phyloP scores from a whole-genome alignment of 2,113 vertebrate genomes.

The Oceanodroma tethys region DNA sequence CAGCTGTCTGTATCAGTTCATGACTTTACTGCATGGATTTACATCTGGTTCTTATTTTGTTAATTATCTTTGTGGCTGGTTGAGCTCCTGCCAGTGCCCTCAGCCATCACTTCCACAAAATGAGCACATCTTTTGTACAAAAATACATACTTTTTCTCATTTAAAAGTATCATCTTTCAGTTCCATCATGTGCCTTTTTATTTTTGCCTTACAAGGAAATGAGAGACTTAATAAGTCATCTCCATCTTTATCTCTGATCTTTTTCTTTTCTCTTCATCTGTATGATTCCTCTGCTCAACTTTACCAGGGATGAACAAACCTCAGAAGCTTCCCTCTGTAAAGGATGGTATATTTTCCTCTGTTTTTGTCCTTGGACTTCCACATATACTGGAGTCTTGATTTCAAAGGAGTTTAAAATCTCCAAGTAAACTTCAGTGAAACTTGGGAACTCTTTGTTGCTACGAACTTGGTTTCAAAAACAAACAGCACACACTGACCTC shows the following conservation, averaged over 20 bases:
- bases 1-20: not conserved
- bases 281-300: not conserved
- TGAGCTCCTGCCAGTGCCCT: slow-evolving; percentile 3
- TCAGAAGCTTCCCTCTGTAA: not conserved
- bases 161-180: not conserved
- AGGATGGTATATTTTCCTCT: not conserved
- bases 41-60: slow-evolving; percentile 26
- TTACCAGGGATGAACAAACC: not conserved
- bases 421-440: not conserved
- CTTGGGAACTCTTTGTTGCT: not conserved
- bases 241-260: not conserved
- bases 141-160: not conserved
- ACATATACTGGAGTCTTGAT: not conserved
- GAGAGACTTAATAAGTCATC: not conserved
- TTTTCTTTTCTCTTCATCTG: not conserved
- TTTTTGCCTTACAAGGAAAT: slow-evolving; percentile 27
- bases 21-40: not conserved
- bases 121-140: not conserved
- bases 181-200: not conserved
- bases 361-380: not conserved
- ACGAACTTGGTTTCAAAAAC: not conserved
- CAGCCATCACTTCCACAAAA: not conserved
- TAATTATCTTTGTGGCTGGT: not conserved
- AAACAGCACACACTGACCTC: not conserved
- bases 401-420: not conserved